Base-by-base conservation (phyloP, 2,113 vertebrate genomes). In the Etia nguti region DNA sequence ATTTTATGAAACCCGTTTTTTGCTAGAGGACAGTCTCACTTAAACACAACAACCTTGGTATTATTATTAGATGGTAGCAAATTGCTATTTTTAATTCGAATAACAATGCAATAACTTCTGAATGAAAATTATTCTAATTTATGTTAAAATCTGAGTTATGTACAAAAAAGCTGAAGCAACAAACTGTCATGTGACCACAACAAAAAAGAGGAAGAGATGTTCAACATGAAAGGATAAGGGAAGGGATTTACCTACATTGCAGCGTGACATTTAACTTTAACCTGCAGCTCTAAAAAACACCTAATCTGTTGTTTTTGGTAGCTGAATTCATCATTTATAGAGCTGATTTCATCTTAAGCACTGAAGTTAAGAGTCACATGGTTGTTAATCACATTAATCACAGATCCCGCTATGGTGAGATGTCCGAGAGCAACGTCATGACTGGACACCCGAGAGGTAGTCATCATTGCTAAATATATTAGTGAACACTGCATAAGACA, bases 311-410 rank as follows among this genome's bases (percentile, higher is more conserved):
- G 3, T 46, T 36, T 31, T 18, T 29, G 46, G 52, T 20, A 50
- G 29, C 8, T 65, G 50, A 79, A 29, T 48, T 10, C 1, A 5
- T 10, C 10, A 11, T 41, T 68, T 81, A 55, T 34, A 16, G 8
- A 31, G 10, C 13, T 38, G 24, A 75, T 8, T 34, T 55, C 34
- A 22, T 43, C 11, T 77, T 10, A 20, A 29, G 9, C n/a, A 2
- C 41, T 16, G 1, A 6, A n/a, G 16, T 60, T 80, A 55, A 68
- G 34, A 80, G 80, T 86, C 89, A 88, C 50, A 62, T 24, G 82
- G 29, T 82, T 59, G 60, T 90, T 84, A 91, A 57, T 91, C 92
- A 65, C 18, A 65, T 65, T 65, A 65, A 38, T 65, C 60, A 65
- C 34, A 38, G 60, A 38, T 65, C 34, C 60, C 20, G 60, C 6